Conservation (phyloP, 2,888 invertebrate species). For the Leptura quadrifasciata region DNA sequence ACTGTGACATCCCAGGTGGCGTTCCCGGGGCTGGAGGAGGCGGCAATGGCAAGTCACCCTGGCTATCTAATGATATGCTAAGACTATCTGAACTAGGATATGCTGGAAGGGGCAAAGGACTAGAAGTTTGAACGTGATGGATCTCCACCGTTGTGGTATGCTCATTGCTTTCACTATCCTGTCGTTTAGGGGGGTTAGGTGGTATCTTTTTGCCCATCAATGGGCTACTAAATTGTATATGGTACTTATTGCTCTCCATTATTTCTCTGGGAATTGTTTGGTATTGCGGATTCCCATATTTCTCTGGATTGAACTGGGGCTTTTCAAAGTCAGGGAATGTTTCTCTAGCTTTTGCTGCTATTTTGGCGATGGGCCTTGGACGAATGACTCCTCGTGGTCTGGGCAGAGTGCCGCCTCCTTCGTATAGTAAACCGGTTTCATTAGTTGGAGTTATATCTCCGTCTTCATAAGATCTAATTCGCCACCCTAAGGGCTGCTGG, state of each 20-base stretch:
- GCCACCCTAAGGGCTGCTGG: conserved; percentile 73
- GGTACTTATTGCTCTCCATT: conserved; percentile 74
- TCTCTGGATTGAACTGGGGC: conserved; percentile 72
- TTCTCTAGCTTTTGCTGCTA: conserved; percentile 76
- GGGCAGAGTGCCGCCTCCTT: conserved; percentile 90
- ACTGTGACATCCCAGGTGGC: conserved; percentile 76
- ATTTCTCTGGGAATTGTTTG: conserved; percentile 76
- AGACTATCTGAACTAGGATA: conserved; percentile 81
- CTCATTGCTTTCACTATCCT: conserved; percentile 71
- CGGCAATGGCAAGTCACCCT: conserved; percentile 79
- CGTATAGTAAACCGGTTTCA: conserved; percentile 76
- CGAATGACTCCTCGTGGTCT: conserved; percentile 88
- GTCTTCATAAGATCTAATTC: conserved; percentile 86
- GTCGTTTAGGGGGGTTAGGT: conserved; percentile 87
- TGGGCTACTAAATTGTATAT: conserved; percentile 78
- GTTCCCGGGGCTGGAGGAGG: conserved; percentile 80
- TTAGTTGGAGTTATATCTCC: conserved; percentile 94
- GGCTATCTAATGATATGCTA: conserved; percentile 76
- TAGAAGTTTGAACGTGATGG: conserved; percentile 74
- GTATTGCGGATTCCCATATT: conserved; percentile 73
- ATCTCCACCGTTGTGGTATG: conserved; percentile 74
- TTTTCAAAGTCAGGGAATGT: conserved; percentile 73
- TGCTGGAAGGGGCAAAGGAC: conserved; percentile 79
- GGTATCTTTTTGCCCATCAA: conserved; percentile 86
- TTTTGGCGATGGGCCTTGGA: conserved; percentile 89